Base-by-base conservation (phyloP, 2,113 vertebrate genomes). In the Salvator merianae region DNA sequence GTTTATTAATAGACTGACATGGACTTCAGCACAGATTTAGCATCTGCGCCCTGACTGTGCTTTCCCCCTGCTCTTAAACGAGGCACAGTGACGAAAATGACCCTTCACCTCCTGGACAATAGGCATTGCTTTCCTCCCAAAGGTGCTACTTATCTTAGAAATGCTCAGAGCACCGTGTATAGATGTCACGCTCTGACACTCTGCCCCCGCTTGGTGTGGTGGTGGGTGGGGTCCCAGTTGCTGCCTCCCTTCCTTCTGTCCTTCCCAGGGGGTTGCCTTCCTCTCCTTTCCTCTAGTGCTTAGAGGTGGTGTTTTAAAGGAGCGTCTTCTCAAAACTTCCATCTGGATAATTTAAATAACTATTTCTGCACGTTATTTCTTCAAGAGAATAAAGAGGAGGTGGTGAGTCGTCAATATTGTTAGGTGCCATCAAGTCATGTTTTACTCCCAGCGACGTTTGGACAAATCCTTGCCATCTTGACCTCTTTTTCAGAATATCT, bases 31-130 rank as follows among this genome's bases (percentile, higher is more conserved):
- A 16, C 40, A n/a, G 70, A 32, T 6, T 20, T 14, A 32, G 3
- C 40, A 2, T 10, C 24, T 68, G 30, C 10, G 43, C 28, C 26
- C 1, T 5, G 22, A 1, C 0, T 20, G 24, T 26, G 4, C 12
- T 34, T 22, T 55, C 26, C 32, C 22, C 62, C 32, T 34, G 55
- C 36, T 9, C 53, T 24, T 24, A 76, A 26, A 53, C 9, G 75
- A 36, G 75, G 53, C 34, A 47, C 24, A 8, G 18, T 47, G 40
- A 20, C 10, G 22, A 38, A 28, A 55, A 14, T 22, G 70, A n/a
- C 5, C 26, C 71, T 14, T 72, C 70, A 13, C 26, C 38, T 4
- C 71, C 10, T 2, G 13, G 71, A 43, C 22, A 38, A 72, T 24
- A 36, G 26, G 26, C 26, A n/a, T 28, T 65, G 65, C 65, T 66